Base-by-base conservation (phyloP, 2,888 invertebrate species). In the Dascillus cervinus region DNA sequence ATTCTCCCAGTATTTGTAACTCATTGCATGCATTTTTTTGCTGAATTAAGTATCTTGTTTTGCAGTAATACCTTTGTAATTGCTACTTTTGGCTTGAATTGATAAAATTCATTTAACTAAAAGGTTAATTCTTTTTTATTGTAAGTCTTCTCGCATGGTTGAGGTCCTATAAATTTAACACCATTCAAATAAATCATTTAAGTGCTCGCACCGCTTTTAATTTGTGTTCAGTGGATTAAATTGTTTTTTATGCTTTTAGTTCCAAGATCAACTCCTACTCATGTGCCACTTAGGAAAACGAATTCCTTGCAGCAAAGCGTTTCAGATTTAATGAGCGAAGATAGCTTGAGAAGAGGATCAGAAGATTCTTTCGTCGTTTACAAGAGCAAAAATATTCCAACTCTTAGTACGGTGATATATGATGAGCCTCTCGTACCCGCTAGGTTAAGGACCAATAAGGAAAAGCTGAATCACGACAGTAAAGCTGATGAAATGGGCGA, bases 341-440 rank as follows among this genome's bases (percentile, higher is more conserved):
- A 65, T 41, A 65, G 63, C 43, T 48, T 62, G 29, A 43, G 60
- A 13, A 54, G 67, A 34, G 53, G 58, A 13, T 63, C 66, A 13
- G 71, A 79, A 4, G 82, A 82, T 30, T 77, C 79, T 46, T 90
- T 86, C 64, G 81, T 87, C 23, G 88, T 88, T 39, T 88, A 90
- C 65, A 73, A 83, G 45, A 82, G 81, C 26, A 73, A 77, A 52
- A 82, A 79, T 43, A 75, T 89, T 54, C 82, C 88, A 28, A 90
- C 90, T 12, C 62, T 84, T 42, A 77, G 80, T 63, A 79, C 84
- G 20, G 69, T 74, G 22, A 66, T 71, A 46, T 65, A 66, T 43
- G 64, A 65, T 8, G 78, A 79, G 52, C 73, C 75, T 8, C 58
- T 75, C 32, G 64, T 72, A 48, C 73, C 75, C 26, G 58, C 55